Conservation (phyloP, 1,140 invertebrate species). For the Zelostemma sp. region DNA sequence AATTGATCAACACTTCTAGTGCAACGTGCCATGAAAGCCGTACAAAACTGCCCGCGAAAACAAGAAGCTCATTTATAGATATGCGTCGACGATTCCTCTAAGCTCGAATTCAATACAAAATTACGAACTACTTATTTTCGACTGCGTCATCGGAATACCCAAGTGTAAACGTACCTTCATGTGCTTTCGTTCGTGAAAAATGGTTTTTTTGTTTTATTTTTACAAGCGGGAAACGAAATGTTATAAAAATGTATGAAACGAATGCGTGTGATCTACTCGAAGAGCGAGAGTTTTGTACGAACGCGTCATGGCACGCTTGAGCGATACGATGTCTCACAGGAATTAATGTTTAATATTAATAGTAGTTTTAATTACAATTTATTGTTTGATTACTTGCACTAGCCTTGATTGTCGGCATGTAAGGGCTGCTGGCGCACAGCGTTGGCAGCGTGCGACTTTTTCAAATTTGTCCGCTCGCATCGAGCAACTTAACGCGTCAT, state of each 20-base stretch:
- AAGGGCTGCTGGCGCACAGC: conserved; percentile 64
- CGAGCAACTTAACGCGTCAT: conserved; percentile 27
- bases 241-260: too few species aligned
- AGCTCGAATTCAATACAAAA: too few species aligned
- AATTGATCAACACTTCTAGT: conserved; percentile 42
- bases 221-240: too few species aligned
- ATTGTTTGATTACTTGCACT: conserved; percentile 70
- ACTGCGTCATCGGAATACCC: too few species aligned
- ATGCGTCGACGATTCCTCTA: conserved; percentile 37
- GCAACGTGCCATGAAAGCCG: conserved; percentile 40
- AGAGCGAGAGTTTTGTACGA: too few species aligned
- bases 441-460: conserved; percentile 55
- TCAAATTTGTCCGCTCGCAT: conserved; percentile 17
- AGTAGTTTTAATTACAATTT: conserved; percentile 57
- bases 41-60: conserved; percentile 36
- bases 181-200: too few species aligned
- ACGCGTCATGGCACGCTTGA: conserved; percentile 42
- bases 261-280: too few species aligned
- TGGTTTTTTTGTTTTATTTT: too few species aligned
- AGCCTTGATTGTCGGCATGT: conserved; percentile 71
- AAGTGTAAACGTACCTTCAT: too few species aligned
- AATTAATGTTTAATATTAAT: conserved; percentile 47
- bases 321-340: conserved; percentile 42
- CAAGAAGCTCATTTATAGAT: conserved; percentile 41
- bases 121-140: too few species aligned